Evolutionary conservation across 2,797 vertebrate species (phyloP).

Genomic region (Trachurus trachurus): DNA sequence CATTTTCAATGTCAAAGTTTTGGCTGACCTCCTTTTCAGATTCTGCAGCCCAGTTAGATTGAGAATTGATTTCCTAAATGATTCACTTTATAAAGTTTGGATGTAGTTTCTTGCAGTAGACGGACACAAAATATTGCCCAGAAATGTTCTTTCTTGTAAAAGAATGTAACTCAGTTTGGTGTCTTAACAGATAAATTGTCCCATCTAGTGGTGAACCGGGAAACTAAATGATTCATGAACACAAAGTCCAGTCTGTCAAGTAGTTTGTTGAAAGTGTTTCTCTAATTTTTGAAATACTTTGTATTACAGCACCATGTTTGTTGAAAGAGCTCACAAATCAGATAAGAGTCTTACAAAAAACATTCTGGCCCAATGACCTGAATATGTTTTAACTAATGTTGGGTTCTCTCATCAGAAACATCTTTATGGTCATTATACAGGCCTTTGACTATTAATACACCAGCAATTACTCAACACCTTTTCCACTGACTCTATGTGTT

Average conservation of each 20-base stretch:
- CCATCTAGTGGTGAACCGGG: constrained; percentile 78
- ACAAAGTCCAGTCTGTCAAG: not conserved
- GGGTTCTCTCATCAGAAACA: constrained; percentile 12
- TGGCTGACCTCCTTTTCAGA: constrained; percentile 23
- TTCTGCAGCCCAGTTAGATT: constrained; percentile 8
- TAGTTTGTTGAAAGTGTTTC: not conserved
- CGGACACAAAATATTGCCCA: constrained; percentile 7
- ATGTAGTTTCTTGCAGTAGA: constrained; percentile 15
- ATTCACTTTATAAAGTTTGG: constrained; percentile 26
- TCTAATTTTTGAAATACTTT: constrained; percentile 12
- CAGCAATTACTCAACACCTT: not conserved
- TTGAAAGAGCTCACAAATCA: constrained; percentile 1
- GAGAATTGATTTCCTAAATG: constrained; percentile 36
- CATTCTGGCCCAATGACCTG: not conserved
- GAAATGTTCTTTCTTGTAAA: constrained; percentile 8
- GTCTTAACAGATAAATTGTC: constrained; percentile 73
- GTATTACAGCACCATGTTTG: not conserved
- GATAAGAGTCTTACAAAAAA: not conserved
- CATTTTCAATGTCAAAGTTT: constrained; percentile 20
- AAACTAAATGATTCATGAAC: constrained; percentile 59
- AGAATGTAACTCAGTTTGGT: constrained; percentile 5
- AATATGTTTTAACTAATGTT: constrained; percentile 4
- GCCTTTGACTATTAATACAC: not conserved
- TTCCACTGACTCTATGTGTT: constrained; percentile 21
- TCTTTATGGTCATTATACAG: not conserved